Base-by-base conservation (phyloP, 1,140 invertebrate genomes). In the Pectinophora gossypiella region DNA sequence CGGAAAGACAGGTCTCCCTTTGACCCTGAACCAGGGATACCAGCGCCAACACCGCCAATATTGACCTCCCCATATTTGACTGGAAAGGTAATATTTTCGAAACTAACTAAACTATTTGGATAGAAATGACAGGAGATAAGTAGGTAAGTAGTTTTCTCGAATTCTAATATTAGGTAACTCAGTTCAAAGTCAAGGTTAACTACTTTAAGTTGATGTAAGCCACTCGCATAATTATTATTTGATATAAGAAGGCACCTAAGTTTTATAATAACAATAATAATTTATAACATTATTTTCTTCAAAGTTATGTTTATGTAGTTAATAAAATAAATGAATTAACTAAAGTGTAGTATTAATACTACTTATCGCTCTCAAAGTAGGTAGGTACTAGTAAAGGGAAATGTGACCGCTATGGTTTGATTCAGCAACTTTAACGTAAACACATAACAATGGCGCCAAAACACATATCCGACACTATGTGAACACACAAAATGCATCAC, bases 1-100 rank as follows among this genome's bases (percentile, higher is more conserved):
- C 79, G 23, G 85, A 81, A 23, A 91, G 90, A 71, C 92, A 93
- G 21, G 89, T 90, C 57, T 91, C 89, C 52, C 19, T 12, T 15
- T 89, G 80, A 1, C 56, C 54, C 45, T 64, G 67, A 16, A 67
- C 74, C 2, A 58, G 15, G 10, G 40, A 32, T n/a, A 62, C 51
- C 38, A 72, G 45, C 19, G 36, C 49, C 21, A 56, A 40, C 23
- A 40, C 47, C 51, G 58, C 10, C 3, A 61, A 10, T 22, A 72
- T 19, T 6, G 22, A 51, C 64, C 63, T 58, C 45, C 49, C 43
- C 72, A 78, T 79, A 36, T 52, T 59, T 3, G 22, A 19, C 48
- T 42, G 20, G 22, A 49, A 45, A 44, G 27, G 1, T 35, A 44
- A 19, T 44, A 7, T 10, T 32, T 10, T 44, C 36, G 7, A 10